Evolutionary conservation across 2,113 vertebrate species (phyloP).

Genomic region (Puffinus mauretanicus): DNA sequence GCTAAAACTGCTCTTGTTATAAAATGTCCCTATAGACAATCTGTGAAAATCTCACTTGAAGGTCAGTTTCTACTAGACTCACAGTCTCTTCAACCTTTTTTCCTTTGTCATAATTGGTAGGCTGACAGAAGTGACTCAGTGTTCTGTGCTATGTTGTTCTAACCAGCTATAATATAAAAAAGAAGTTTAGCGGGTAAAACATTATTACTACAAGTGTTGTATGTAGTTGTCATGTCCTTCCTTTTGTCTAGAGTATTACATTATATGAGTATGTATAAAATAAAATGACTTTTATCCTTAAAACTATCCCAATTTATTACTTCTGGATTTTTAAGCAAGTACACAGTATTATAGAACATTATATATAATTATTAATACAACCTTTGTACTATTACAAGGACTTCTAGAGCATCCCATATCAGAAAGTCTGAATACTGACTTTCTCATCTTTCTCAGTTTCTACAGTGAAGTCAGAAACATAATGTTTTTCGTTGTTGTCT

Average conservation of each 20-base stretch:
- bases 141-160: conserved; percentile 1
- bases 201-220: not conserved
- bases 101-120: conserved; percentile 24
- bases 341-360: not conserved
- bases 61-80: conserved; percentile 47
- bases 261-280: conserved; percentile 7
- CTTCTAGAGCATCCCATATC: not conserved
- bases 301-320: not conserved
- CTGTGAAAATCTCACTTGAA: conserved; percentile 50
- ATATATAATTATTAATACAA: not conserved
- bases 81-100: not conserved
- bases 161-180: not conserved
- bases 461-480: not conserved
- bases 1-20: conserved; percentile 38
- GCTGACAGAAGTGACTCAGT: not conserved
- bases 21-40: conserved; percentile 17
- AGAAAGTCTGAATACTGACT: not conserved
- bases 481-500: not conserved
- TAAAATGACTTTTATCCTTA: conserved; percentile 22
- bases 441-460: not conserved
- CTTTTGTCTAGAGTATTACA: not conserved
- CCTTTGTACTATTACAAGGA: not conserved
- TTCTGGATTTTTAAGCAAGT: conserved; percentile 24
- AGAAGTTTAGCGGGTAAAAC: not conserved
- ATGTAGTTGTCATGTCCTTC: not conserved